Evolutionary conservation across 2,888 invertebrate genomes (phyloP), one percentile per base, ranked within the genome.

Genomic region (Sarcophaga caerulescens): DNA sequence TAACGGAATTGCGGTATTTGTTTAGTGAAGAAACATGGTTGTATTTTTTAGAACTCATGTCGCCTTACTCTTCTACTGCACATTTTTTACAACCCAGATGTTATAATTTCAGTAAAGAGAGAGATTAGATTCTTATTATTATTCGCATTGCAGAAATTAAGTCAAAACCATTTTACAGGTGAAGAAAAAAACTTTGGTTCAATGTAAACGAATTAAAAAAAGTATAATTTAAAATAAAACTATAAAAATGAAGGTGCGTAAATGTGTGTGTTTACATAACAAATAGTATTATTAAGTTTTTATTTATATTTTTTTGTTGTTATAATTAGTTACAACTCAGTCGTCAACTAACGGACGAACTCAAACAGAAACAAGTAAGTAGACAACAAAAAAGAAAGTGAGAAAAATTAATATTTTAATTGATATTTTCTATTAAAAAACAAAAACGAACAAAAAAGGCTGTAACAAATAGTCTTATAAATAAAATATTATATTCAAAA

Each of bases 401-500:
- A 70, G 35, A 63, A 45, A 60, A 76, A 75, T n/a, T 62, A 17
- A 47, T 71, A 35, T 14, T 75, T n/a, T 65, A 8, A 10, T 57
- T 19, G 66, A 59, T 57, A 62, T n/a, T 73, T 35, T 35, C 35
- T 35, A 35, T 35, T 35, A 10, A 35, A 35, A 35, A 35, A 35
- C 1, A 35, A 25, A 25, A 25, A 25, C 25, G 1, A 25, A 25
- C 19, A 17, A 52, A 79, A 45, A 44, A 92, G 92, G 89, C 89
- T 66, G 89, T 92, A 23, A 90, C 90, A 8, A 89, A 90, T 65
- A 82, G 80, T 17, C 84, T 93, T 57, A 89, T 93, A 71, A 89
- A 91, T 10, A 90, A 88, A 85, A 92, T 93, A 85, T 89, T 93
- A 19, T 91, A 89, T 62, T 93, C 93, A 0, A 92, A 93, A 69